Evolutionary conservation across 2,113 vertebrate species (phyloP).

Genomic region (Alethe castanea): DNA sequence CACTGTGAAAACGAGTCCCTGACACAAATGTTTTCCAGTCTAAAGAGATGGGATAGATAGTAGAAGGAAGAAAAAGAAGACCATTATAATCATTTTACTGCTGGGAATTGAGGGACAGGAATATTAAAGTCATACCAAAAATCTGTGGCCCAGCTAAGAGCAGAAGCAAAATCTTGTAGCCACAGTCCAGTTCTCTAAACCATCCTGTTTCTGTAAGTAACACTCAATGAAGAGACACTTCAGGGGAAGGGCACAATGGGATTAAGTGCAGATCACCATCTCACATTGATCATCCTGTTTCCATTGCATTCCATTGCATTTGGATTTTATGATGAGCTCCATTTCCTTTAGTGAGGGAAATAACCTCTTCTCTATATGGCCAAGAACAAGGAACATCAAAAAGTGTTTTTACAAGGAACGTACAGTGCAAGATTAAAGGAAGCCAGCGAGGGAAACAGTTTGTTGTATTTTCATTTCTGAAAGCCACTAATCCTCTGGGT

Average conservation of each 20-base stretch:
- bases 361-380: neutral
- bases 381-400: conserved; percentile 38
- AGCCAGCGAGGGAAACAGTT: conserved; percentile 48
- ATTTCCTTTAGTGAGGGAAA: conserved; percentile 28
- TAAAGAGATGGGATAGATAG: conserved; percentile 6
- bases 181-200: neutral
- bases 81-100: conserved; percentile 3
- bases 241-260: neutral
- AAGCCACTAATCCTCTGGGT: conserved; percentile 65
- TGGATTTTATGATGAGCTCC: conserved; percentile 10
- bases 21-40: neutral
- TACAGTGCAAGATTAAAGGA: conserved; percentile 52
- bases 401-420: conserved; percentile 47
- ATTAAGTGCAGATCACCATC: neutral
- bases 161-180: neutral
- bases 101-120: neutral
- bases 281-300: conserved; percentile 22
- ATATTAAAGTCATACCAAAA: neutral
- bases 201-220: neutral
- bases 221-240: neutral
- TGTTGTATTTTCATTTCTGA: conserved; percentile 67
- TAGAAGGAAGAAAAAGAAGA: neutral
- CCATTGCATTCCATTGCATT: neutral
- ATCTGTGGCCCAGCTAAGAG: neutral
- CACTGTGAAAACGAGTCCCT: neutral